Base-by-base conservation (phyloP, 2,113 vertebrate genomes). In the Platysteira castanea region DNA sequence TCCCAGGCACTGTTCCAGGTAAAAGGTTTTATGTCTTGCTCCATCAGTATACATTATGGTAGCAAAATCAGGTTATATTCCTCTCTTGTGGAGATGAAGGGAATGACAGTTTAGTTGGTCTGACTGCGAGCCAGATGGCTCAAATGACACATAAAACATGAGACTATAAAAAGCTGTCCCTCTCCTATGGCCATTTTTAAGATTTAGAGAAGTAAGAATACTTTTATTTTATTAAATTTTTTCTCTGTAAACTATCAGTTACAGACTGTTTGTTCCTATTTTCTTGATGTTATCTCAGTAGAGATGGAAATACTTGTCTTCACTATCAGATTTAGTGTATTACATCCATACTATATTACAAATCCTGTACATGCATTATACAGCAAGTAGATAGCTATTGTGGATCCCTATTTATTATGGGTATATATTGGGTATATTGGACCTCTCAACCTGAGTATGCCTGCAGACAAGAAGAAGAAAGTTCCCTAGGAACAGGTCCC, bases 1-100 rank as follows among this genome's bases (percentile, higher is more conserved):
- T 93, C 79, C 39, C 23, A 78, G 90, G 92, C 68, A 90, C 64
- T 70, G 56, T 81, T 94, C 92, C 88, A 93, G 52, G 23, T 49
- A 71, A 94, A 96, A 94, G 60, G 35, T 86, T 95, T 93, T 71
- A 86, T 77, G 52, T 42, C 69, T 91, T 92, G n/a, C 88, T 94
- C 68, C 61, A 74, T 94, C 90, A 83, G 63, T 47, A 39, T 22
- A 70, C 35, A 70, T 84, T 86, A 86, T 22, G 42, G 11, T 47
- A 93, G 80, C 47, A 83, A 94, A 95, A 90, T 86, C 82, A 81
- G 60, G 47, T 77, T 94, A 59, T 74, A 83, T 88, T 88, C 59
- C 41, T 93, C 49, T 88, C 59, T 87, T 70, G 35, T 77, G 56
- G 33, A 92, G 68, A 70, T 69, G 24, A 96, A 87, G 63, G 30